Evolutionary conservation across 2,113 vertebrate species (phyloP).

Genomic region (Riparia riparia): DNA sequence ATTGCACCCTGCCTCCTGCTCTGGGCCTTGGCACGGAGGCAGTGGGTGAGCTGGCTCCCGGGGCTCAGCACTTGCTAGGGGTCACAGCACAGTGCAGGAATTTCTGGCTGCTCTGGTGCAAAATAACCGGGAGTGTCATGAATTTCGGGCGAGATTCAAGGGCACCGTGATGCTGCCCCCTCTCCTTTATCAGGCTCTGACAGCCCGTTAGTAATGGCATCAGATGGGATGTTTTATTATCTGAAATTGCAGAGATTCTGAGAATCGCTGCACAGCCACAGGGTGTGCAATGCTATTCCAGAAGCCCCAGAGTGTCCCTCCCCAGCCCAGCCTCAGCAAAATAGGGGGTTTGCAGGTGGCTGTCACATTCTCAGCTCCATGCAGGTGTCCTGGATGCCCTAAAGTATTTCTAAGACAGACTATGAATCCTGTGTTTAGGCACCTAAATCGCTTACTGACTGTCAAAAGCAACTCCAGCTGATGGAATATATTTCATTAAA

Average conservation of each 20-base stretch:
- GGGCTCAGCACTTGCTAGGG: background rate
- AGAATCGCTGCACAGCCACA: background rate
- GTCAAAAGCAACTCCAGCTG: background rate
- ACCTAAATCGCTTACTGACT: background rate
- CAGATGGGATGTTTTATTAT: background rate
- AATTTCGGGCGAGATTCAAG: background rate
- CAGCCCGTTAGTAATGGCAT: background rate
- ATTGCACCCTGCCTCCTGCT: background rate
- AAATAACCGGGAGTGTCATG: background rate
- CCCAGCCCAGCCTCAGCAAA: background rate
- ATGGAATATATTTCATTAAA: slow-evolving; percentile 37
- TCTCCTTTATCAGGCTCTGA: background rate
- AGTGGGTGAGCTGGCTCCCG: accelerated
- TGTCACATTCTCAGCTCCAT: background rate
- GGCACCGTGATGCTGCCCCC: no score
- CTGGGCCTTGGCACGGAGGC: background rate
- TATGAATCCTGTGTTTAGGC: background rate
- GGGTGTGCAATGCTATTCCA: background rate
- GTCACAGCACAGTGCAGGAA: accelerated
- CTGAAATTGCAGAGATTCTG: background rate
- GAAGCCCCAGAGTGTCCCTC: background rate
- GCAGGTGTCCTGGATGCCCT: background rate
- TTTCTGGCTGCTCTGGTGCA: background rate
- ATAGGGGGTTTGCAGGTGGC: background rate
- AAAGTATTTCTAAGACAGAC: background rate